These are phyloP conservation scores for Labrus mixtus DNA, from an alignment of 2,113 vertebrate genomes.

Conservation along the genomic window DNA sequence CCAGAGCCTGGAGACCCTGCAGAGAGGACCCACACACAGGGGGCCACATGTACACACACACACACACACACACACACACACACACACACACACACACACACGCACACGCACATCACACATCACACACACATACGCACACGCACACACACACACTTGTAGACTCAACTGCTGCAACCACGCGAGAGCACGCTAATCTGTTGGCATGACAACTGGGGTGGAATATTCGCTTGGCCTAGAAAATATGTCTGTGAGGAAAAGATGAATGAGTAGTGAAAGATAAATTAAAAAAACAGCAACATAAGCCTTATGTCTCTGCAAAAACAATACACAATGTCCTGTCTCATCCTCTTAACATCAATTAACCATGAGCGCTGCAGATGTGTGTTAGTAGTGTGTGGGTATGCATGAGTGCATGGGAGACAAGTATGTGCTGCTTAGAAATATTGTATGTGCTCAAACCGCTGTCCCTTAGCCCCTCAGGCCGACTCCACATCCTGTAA, in stretches of 20 bases:
- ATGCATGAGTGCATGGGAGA: background rate
- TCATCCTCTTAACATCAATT: constrained; percentile 29
- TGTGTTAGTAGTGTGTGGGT: background rate
- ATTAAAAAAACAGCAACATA: constrained; percentile 43
- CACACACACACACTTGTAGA: constrained; percentile 22
- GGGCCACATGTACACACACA: constrained; percentile 13
- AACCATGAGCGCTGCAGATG: background rate
- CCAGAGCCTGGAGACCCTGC: constrained; percentile 45
- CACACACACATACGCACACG: constrained; percentile 15
- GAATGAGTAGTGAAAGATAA: constrained; percentile 73
- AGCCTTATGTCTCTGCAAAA: constrained; percentile 39
- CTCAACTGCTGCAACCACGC: constrained; percentile 51
- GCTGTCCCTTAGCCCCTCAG: constrained; percentile 4
- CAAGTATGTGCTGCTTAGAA: constrained; percentile 5
- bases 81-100: constrained; percentile 21
- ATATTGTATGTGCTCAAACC: constrained; percentile 9
- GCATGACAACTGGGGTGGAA: constrained; percentile 80
- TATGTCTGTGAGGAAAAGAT: constrained; percentile 76
- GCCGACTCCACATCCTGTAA: constrained; percentile 23
- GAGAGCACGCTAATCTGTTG: constrained; percentile 76
- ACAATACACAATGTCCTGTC: constrained; percentile 32
- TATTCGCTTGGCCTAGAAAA: constrained; percentile 80
- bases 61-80: constrained; percentile 10
- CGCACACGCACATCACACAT: constrained; percentile 12
- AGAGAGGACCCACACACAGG: constrained; percentile 18